phyloP scores from a whole-genome alignment of 2,797 vertebrate genomes.

The Microctenopoma steveboyesi region DNA sequence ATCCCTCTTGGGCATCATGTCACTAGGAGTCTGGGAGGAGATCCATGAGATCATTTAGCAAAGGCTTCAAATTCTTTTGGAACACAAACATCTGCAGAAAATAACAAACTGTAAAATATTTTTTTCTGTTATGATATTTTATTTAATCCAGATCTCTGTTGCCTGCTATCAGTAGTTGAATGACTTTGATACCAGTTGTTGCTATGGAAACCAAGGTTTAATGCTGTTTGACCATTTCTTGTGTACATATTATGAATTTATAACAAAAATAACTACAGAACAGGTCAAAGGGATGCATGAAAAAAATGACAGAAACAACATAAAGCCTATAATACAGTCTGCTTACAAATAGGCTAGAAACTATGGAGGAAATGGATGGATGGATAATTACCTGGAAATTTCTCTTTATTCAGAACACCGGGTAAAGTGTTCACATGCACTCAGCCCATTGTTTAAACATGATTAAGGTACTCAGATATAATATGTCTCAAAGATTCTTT shows the following conservation, averaged over 20 bases:
- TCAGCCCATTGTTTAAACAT: too few species aligned
- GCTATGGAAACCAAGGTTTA: neutral
- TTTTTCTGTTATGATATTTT: too few species aligned
- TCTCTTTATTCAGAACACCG: neutral
- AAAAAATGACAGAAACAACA: neutral
- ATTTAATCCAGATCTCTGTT: neutral
- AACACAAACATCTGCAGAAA: too few species aligned
- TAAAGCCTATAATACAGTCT: neutral
- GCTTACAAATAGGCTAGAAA: neutral
- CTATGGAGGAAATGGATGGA: neutral
- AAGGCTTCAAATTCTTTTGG: neutral
- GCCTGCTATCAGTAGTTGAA: neutral
- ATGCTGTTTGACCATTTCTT: neutral
- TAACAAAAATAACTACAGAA: neutral
- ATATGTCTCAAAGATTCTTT: neutral
- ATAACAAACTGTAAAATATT: too few species aligned
- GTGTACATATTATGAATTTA: neutral
- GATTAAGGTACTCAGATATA: too few species aligned
- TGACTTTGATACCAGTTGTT: neutral
- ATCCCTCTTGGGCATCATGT: constrained; percentile 86
- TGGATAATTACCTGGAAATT: neutral
- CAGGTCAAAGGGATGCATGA: neutral
- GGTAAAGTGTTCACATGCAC: neutral
- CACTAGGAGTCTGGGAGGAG: constrained; percentile 63
- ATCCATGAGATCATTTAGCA: constrained; percentile 10